phyloP scores from a whole-genome alignment of 2,113 vertebrate species.

The Tragelaphus imberbis region DNA sequence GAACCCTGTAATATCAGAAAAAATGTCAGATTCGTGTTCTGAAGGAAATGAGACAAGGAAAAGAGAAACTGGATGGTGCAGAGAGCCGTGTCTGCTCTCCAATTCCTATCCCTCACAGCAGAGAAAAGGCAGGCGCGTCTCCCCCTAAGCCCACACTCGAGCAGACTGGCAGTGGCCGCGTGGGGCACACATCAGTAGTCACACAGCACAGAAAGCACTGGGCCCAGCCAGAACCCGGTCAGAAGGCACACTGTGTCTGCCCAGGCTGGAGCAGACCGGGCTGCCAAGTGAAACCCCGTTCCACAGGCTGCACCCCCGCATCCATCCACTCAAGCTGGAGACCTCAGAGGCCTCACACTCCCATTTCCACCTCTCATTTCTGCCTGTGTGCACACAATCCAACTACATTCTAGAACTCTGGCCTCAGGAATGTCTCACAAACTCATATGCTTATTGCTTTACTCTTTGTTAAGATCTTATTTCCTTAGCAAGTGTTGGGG shows the following conservation, averaged over 20 bases:
- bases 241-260: neutral
- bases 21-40: neutral
- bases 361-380: neutral
- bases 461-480: neutral
- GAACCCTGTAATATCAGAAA: neutral
- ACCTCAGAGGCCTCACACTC: neutral
- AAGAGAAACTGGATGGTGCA: neutral
- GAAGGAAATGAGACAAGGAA: neutral
- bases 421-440: neutral
- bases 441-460: neutral
- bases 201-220: neutral
- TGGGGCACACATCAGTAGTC: neutral
- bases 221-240: neutral
- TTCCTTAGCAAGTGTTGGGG: neutral
- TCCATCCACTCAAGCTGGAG: neutral
- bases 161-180: neutral
- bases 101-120: neutral
- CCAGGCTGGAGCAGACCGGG: neutral
- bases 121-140: neutral
- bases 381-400: neutral
- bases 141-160: neutral
- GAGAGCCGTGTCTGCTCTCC: too few relatives aligned
- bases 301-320: neutral
- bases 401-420: neutral
- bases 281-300: neutral